Conservation (phyloP, 2,113 vertebrate genomes). For the Onychorhynchus coronatus region DNA sequence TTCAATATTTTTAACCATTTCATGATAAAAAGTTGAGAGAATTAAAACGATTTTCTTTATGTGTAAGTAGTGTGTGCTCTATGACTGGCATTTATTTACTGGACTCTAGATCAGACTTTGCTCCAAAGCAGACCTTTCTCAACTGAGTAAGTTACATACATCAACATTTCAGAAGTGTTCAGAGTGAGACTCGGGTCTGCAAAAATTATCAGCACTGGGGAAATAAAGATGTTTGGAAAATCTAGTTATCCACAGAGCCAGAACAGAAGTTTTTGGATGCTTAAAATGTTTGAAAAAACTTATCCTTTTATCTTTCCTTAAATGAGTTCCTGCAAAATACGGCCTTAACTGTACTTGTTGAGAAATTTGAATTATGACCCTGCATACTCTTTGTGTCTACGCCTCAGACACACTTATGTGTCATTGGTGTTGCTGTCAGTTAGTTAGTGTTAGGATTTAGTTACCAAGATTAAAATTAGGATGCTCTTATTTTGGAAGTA, state of each 20-base stretch:
- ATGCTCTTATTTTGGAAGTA: neutral
- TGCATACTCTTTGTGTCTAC: neutral
- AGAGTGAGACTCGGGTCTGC: neutral
- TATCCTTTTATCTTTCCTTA: neutral
- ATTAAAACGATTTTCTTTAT: neutral
- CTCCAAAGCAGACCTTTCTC: neutral
- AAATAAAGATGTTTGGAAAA: neutral
- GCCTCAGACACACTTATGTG: slow-evolving; percentile 1
- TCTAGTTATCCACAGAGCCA: neutral
- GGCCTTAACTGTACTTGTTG: neutral
- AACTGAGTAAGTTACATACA: fast-evolving
- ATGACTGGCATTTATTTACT: neutral
- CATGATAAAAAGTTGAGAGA: neutral
- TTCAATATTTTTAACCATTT: slow-evolving; percentile 44
- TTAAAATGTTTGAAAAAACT: neutral
- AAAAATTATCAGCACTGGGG: neutral
- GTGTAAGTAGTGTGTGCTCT: neutral
- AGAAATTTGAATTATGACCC: neutral
- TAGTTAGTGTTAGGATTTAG: neutral
- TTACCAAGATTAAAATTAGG: neutral
- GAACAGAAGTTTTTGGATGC: neutral
- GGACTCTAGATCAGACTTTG: neutral
- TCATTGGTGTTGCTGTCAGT: neutral
- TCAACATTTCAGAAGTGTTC: neutral
- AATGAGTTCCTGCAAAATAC: slow-evolving; percentile 1